These are phyloP conservation scores for Crenuchus spilurus DNA, from an alignment of 2,797 vertebrate species.

Conservation along the genomic window DNA sequence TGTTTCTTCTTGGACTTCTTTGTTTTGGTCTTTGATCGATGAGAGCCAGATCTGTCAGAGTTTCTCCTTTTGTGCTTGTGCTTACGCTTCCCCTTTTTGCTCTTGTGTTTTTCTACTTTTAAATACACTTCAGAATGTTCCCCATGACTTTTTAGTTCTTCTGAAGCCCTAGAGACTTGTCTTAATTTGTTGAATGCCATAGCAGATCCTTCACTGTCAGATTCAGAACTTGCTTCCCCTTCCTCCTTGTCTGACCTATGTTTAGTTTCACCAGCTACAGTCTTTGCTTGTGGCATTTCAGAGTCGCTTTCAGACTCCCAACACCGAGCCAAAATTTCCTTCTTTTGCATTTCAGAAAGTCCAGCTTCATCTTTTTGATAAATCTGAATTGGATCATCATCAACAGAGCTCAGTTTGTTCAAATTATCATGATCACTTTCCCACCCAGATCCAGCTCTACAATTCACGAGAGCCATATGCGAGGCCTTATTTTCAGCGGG, in stretches of 20 bases:
- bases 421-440: constrained; percentile 74
- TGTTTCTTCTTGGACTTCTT: constrained; percentile 90
- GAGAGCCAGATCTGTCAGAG: constrained; percentile 72
- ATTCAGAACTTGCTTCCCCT: constrained; percentile 92
- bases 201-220: constrained; percentile 75
- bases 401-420: constrained; percentile 64
- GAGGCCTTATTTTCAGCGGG: constrained; percentile 58
- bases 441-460: constrained; percentile 65
- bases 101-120: constrained; percentile 67
- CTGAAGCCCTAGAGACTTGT: constrained; percentile 43
- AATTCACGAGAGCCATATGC: constrained; percentile 63
- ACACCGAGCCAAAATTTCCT: constrained; percentile 60
- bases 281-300: constrained; percentile 71
- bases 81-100: constrained; percentile 83
- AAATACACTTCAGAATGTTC: constrained; percentile 64
- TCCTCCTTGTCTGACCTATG: constrained; percentile 89
- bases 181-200: constrained; percentile 63
- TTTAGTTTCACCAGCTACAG: constrained; percentile 59
- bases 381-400: constrained; percentile 59
- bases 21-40: constrained; percentile 80
- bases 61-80: constrained; percentile 80
- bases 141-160: constrained; percentile 33
- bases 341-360: constrained; percentile 68
- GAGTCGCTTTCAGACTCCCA: constrained; percentile 91
- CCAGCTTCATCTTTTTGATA: constrained; percentile 55